Percentiles rank a stretch among this genome's conserved stretches.
Evolutionary conservation across 1,140 invertebrate genomes (phyloP).

Genomic region (Phymastichus coffea): DNA sequence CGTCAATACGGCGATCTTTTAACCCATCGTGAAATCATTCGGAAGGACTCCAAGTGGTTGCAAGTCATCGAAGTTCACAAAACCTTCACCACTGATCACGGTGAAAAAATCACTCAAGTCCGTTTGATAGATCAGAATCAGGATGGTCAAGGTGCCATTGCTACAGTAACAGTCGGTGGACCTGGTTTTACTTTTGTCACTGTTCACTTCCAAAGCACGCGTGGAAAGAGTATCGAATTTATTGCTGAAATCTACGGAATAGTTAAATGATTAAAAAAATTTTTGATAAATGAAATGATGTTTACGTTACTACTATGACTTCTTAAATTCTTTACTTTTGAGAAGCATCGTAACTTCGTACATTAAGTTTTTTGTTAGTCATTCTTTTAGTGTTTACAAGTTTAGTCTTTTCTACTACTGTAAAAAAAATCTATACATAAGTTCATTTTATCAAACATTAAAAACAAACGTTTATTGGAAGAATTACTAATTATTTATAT

Average conservation of each 20-base stretch:
- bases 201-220: not conserved
- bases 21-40: not conserved
- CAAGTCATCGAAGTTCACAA: not conserved
- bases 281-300: too few species aligned
- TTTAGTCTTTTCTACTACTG: too few species aligned
- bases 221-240: not conserved
- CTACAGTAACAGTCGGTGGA: not conserved
- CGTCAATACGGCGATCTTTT: not conserved
- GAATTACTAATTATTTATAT: too few species aligned
- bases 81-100: not conserved
- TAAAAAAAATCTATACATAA: too few species aligned
- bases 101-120: not conserved
- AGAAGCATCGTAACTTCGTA: too few species aligned
- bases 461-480: too few species aligned
- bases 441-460: too few species aligned
- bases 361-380: too few species aligned
- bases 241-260: not conserved
- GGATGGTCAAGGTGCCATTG: not conserved
- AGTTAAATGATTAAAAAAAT: too few species aligned
- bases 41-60: not conserved
- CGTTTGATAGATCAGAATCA: not conserved
- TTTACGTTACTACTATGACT: too few species aligned
- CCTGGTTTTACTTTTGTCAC: not conserved
- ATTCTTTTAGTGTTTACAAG: too few species aligned
- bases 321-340: too few species aligned